Evolutionary conservation across 2,888 invertebrate genomes (phyloP), one percentile per base, ranked within the genome.

Genomic region (Sympetrum striolatum): DNA sequence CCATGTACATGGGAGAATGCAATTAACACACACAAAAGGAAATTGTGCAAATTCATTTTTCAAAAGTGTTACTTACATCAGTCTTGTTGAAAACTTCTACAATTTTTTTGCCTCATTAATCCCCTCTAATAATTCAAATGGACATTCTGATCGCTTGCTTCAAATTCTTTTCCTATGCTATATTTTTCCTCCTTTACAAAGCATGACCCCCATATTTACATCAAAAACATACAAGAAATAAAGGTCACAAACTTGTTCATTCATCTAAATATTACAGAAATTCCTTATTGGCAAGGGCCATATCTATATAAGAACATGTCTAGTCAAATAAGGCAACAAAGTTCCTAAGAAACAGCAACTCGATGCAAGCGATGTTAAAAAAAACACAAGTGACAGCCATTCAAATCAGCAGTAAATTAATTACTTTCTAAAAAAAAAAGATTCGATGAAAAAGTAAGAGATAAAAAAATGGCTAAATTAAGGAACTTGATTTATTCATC

Each of bases 31-130:
- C 82, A 86, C 60, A 86, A 86, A 86, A 73, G 60, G 86, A 86
- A 86, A 86, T 86, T 86, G 86, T 86, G 86, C 86, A 86, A 86
- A 86, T 86, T 86, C 86, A 86, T 86, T 86, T 86, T 86, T 86
- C 86, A 86, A 86, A 86, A 86, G 86, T 86, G 86, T 86, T 86
- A 86, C 86, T 86, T 86, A 86, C 86, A 86, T 86, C 86, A 86
- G 86, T 86, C 86, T 86, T 86, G 86, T 86, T 86, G 86, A 86
- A 86, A 86, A 86, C 86, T 86, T 86, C 86, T 86, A 86, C 86
- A 86, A 64, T 86, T 86, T 86, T 53, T 73, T 86, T 86, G 86
- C 60, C 60, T 86, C 86, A 86, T 64, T 82, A 82, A 82, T 64
- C 60, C 86, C 60, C 86, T 60, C 31, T 35, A 37, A 31, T 64